Evolutionary conservation across 2,797 vertebrate species (phyloP), one percentile per base, ranked within the genome.

Genomic region (Morus bassanus): DNA sequence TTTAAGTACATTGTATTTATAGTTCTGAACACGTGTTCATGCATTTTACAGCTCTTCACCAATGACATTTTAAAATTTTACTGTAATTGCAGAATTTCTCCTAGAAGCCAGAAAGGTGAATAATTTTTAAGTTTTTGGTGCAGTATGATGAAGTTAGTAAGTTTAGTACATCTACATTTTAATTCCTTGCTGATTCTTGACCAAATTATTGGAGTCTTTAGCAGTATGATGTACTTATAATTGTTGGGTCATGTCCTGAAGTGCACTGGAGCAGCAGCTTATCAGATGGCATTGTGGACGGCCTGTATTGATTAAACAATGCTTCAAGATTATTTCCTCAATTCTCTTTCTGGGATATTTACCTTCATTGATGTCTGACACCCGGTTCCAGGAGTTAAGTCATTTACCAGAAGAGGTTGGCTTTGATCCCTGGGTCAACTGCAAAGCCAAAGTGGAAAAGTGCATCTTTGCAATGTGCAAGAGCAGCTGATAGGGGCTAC

Each of bases 31-130:
- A 85, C 1, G 18, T 33, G 45, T 72, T 89, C 56, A 54, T 74
- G 68, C 63, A 93, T 87, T 90, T 95, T 80, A 95, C 90, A 96
- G 35, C 31, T 91, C 83, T 85, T 74, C 60, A 92, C 87, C 72
- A 94, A 51, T 8, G 11, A 92, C 88, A 80, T 17, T 60, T 56
- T 31, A 13, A 75, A 73, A 48, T 65, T 57, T 61, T 64, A 82
- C 27, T 93, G 10, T 59, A 93, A 85, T 46, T 67, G 69, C n/a
- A 92, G 35, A 41, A 63, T 56, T 87, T 48, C 35, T 86, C 50
- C 67, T 83, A 77, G 53, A 67, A 91, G 68, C 51, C 37, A 89
- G 48, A 85, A 85, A 89, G 48, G 31, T 83, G 35, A 91, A 30
- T 72, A 0, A 50, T 23, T 86, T 84, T 19, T 8, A 91, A 74